Conservation (phyloP, 2,113 vertebrate genomes). For the Zapornia atra region DNA sequence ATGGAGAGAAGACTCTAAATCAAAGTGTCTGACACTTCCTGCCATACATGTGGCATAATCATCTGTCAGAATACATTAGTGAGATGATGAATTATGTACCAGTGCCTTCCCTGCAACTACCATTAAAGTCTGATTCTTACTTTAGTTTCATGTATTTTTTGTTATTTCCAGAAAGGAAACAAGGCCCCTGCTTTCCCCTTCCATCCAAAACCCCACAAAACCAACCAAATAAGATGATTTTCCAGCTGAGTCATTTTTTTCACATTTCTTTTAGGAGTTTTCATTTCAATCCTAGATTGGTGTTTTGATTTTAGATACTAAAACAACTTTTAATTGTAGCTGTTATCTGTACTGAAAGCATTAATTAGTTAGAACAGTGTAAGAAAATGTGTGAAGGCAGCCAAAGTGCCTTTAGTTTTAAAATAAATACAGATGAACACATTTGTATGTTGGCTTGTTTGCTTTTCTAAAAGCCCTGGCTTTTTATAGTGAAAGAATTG, state of each 20-base stretch:
- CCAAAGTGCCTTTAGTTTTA: not conserved
- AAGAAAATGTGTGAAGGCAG: not conserved
- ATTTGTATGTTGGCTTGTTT: not conserved
- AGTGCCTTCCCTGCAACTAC: not conserved
- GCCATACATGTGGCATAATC: constrained; percentile 21
- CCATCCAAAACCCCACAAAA: not conserved
- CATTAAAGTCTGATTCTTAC: not conserved
- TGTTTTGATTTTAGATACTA: constrained; percentile 11
- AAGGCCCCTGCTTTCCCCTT: not conserved
- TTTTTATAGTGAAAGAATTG: not conserved
- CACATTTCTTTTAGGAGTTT: not conserved
- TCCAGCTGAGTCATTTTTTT: not conserved
- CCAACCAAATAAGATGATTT: not conserved
- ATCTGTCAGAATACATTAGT: constrained; percentile 17
- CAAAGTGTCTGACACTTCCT: constrained; percentile 26
- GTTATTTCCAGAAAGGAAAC: not conserved
- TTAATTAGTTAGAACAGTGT: not conserved
- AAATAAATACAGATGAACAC: not conserved
- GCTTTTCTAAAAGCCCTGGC: not conserved
- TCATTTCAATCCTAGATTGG: not conserved
- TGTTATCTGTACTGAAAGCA: not conserved
- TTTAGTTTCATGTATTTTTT: not conserved
- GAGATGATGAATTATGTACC: constrained; percentile 1
- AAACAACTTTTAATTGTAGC: constrained; percentile 11
- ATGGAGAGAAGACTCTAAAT: constrained; percentile 22